These are phyloP conservation scores for Drosophila kanapiae DNA, from an alignment of 1,140 invertebrate genomes.

Conservation along the genomic window DNA sequence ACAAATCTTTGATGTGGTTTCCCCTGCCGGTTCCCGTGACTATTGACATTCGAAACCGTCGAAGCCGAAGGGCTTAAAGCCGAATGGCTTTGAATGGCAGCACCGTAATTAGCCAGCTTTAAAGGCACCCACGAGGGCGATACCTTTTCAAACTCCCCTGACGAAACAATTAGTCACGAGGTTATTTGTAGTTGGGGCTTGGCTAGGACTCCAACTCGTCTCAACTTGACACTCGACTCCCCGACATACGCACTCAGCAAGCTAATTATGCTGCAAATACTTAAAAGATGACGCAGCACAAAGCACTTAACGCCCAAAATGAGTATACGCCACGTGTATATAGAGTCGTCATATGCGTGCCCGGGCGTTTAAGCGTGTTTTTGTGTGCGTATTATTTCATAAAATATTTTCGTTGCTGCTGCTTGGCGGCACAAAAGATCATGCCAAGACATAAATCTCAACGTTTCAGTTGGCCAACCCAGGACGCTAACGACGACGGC, in stretches of 20 bases:
- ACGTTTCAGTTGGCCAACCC: slow-evolving; percentile 71
- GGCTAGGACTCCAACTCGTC: slow-evolving; percentile 26
- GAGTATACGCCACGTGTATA: slow-evolving; percentile 21
- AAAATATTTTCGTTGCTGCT: slow-evolving; percentile 80
- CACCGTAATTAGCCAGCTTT: slow-evolving; percentile 62
- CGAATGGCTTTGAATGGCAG: slow-evolving; percentile 25
- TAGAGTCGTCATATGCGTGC: slow-evolving; percentile 24
- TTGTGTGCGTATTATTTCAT: slow-evolving; percentile 74
- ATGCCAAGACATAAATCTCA: slow-evolving; percentile 81
- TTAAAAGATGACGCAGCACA: slow-evolving; percentile 75
- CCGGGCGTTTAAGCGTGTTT: slow-evolving; percentile 28
- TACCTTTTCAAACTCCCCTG: slow-evolving; percentile 16
- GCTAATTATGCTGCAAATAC: slow-evolving; percentile 83
- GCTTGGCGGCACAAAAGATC: slow-evolving; percentile 69
- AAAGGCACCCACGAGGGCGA: slow-evolving; percentile 21
- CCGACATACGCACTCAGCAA: slow-evolving; percentile 68
- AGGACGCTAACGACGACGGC: slow-evolving; percentile 61
- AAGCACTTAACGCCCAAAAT: slow-evolving; percentile 78
- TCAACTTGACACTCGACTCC: slow-evolving; percentile 43
- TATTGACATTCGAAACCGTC: slow-evolving; percentile 33
- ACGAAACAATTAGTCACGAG: slow-evolving; percentile 38
- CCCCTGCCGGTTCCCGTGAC: slow-evolving; percentile 17
- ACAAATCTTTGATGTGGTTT: slow-evolving; percentile 53
- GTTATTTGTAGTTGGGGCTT: slow-evolving; percentile 17
- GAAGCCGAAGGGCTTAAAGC: slow-evolving; percentile 42